A percentile compares a stretch with the other conserved stretches of the same genome.
phyloP scores from a whole-genome alignment of 2,888 invertebrate species.

The Stratiomys singularior region DNA sequence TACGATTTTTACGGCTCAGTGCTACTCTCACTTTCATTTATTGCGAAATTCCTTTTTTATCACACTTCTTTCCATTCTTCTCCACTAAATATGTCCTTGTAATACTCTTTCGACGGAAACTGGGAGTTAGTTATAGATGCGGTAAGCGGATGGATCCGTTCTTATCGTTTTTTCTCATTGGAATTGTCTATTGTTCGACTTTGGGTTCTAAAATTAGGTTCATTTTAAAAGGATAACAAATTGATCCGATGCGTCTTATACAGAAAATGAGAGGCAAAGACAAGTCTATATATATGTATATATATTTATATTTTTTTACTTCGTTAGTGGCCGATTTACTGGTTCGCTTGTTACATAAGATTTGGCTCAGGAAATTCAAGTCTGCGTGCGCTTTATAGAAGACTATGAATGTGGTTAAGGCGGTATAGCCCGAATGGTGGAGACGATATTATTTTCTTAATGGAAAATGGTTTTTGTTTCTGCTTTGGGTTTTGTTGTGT shows the following conservation, averaged over 20 bases:
- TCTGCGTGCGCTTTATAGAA: not conserved
- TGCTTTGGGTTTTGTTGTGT: not conserved
- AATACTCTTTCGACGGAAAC: not conserved
- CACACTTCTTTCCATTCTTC: not conserved
- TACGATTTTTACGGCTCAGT: not conserved
- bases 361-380: not conserved
- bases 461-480: no score
- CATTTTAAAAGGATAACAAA: constrained; percentile 39
- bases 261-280: not conserved
- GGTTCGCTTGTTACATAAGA: not conserved
- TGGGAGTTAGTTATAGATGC: not conserved
- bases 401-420: no score
- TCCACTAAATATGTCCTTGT: not conserved
- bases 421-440: no score
- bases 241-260: constrained; percentile 22
- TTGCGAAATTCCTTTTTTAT: not conserved
- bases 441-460: no score
- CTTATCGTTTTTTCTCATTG: constrained; percentile 13
- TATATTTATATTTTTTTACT: not conserved
- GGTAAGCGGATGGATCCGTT: constrained; percentile 3
- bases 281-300: not conserved
- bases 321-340: not conserved
- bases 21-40: not conserved
- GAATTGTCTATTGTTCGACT: constrained; percentile 37
- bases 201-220: constrained; percentile 4